Conservation (phyloP, 2,113 vertebrate species). For the Cryptoleucopteryx plumbea region DNA sequence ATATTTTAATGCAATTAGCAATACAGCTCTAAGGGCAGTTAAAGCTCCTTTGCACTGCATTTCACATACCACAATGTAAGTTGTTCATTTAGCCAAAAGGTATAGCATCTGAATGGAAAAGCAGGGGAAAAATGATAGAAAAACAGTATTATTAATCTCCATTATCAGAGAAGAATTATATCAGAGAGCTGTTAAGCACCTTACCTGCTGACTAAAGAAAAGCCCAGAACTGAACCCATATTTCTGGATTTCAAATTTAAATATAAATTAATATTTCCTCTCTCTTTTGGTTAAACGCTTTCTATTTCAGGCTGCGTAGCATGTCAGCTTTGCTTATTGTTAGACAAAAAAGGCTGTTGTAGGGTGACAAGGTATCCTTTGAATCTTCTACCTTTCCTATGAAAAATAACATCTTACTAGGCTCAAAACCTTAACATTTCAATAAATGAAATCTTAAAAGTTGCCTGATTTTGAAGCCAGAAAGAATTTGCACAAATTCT, state of each 20-base stretch:
- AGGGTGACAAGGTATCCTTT: background rate
- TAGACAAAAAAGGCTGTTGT: background rate
- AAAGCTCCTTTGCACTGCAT: background rate
- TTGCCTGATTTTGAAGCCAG: background rate
- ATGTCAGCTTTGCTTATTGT: background rate
- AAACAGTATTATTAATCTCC: background rate
- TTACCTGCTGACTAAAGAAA: background rate
- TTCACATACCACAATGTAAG: background rate
- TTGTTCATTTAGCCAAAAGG: background rate
- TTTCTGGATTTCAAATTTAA: background rate
- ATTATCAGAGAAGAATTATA: background rate
- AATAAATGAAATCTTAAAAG: background rate
- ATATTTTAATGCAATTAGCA: background rate
- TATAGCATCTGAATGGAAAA: background rate
- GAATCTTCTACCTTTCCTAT: background rate
- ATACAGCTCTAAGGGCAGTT: background rate
- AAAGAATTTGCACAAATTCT: background rate
- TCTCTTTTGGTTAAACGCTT: background rate
- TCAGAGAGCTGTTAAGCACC: background rate
- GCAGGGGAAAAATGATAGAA: background rate
- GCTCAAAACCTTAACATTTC: background rate
- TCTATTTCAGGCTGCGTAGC: background rate
- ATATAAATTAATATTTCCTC: background rate
- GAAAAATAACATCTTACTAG: background rate
- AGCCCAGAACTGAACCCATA: background rate